A percentile compares a stretch with the other conserved stretches of the same genome.
Evolutionary conservation across 2,888 invertebrate species (phyloP).

Genomic region (Erebia epiphron): DNA sequence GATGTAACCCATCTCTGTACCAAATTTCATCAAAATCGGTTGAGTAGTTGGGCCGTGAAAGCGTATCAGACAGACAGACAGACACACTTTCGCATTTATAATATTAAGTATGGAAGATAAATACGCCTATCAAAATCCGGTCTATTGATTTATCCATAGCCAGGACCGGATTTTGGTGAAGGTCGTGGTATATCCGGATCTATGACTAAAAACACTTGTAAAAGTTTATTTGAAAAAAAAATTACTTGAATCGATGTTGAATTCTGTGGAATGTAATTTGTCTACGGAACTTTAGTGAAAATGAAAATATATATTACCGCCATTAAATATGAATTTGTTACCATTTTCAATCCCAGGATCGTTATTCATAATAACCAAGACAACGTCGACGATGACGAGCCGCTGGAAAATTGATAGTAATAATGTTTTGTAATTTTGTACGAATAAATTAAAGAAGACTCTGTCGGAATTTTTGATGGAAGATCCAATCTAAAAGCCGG

Average conservation of each 20-base stretch:
- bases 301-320: constrained; percentile 1
- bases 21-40: too few species aligned
- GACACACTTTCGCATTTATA: too few species aligned
- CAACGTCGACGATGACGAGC: neutral
- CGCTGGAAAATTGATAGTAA: constrained; percentile 15
- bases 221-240: too few species aligned
- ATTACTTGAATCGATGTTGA: neutral
- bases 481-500: neutral
- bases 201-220: too few species aligned
- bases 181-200: too few species aligned
- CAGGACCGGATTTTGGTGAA: too few species aligned
- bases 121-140: too few species aligned
- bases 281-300: constrained; percentile 5
- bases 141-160: too few species aligned
- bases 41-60: too few species aligned
- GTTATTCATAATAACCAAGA: constrained; percentile 22
- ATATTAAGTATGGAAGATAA: too few species aligned
- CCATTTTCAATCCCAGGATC: constrained; percentile 13
- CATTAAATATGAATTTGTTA: constrained; percentile 15
- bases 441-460: neutral
- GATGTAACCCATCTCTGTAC: too few species aligned
- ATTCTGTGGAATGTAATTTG: neutral
- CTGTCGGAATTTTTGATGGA: neutral
- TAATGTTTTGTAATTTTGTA: constrained; percentile 9
- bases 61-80: too few species aligned